Evolutionary conservation across 2,888 invertebrate genomes (phyloP), one percentile per base, ranked within the genome.

Genomic region (Myopa tessellatipennis): DNA sequence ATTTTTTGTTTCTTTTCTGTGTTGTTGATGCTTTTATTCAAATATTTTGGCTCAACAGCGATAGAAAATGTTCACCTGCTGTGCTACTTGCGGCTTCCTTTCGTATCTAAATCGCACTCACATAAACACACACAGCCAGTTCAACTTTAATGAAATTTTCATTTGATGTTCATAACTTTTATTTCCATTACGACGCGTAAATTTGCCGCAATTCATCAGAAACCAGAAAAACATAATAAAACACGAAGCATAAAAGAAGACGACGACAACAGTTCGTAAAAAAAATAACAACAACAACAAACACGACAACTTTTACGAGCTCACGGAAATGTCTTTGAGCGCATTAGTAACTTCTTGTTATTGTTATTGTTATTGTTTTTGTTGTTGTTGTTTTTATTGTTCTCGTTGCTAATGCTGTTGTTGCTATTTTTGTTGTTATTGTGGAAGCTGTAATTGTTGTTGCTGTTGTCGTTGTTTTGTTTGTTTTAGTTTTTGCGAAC

Each of bases 161-260:
- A 18, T 60, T 16, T 55, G 60, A 4, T 38, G 38, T 58, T 60
- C 72, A 60, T 40, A 72, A 72, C 72, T 58, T 72, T 72, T 38
- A 60, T 16, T 45, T 10, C n/a, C 50, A 50, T 69, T 50, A 69
- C 40, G 73, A 73, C 73, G 63, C 73, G 73, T 63, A 73, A 73
- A 73, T 73, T 73, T 38, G 63, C 73, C 63, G 26, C 73, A 73
- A 73, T 73, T 73, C 73, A 61, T 73, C 73, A 73, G 45, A 45
- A 52, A 70, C 18, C 50, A 70, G 55, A 26, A 26, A 69, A 45
- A 50, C 8, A 12, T 26, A 52, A 70, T 36, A 34, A 70, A 52
- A 70, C 10, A 70, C n/a, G 50, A 55, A 65, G 5, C 18, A 61
- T n/a, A 61, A 61, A 61, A 61, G 26, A 61, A 2, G 26, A 26